phyloP scores from a whole-genome alignment of 2,113 vertebrate species.

The Eurypyga helias region DNA sequence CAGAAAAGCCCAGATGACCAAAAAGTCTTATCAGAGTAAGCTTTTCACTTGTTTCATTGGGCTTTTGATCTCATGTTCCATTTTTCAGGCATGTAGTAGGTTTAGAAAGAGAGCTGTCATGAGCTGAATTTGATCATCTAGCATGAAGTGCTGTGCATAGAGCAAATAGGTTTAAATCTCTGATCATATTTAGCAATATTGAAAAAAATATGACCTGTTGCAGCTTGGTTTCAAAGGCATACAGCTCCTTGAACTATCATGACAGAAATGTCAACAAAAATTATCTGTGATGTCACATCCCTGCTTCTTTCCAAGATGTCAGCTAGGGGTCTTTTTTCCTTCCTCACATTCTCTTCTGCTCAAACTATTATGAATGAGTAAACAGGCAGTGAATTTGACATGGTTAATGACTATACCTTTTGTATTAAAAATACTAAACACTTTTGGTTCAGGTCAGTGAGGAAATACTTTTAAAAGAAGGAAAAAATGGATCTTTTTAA shows the following conservation, averaged over 20 bases:
- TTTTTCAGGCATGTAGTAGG: not conserved
- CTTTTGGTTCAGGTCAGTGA: not conserved
- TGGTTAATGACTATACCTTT: not conserved
- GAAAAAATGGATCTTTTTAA: not conserved
- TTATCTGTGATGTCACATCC: not conserved
- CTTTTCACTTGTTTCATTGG: conserved; percentile 66
- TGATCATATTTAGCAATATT: not conserved
- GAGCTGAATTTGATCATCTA: not conserved
- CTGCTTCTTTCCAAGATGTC: not conserved
- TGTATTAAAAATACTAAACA: not conserved
- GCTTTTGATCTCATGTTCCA: not conserved
- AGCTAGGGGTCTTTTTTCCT: not conserved
- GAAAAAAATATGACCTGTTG: not conserved
- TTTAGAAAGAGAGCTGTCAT: not conserved
- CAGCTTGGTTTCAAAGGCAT: not conserved
- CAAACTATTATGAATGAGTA: not conserved
- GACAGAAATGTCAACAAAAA: not conserved
- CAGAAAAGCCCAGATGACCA: conserved; percentile 89
- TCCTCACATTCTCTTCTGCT: not conserved
- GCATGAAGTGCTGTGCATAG: not conserved
- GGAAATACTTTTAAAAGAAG: not conserved
- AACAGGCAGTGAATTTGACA: not conserved
- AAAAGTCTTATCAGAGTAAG: conserved; percentile 88
- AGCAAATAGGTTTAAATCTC: not conserved
- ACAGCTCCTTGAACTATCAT: not conserved